Evolutionary conservation across 2,113 vertebrate species (phyloP).

Genomic region (Nannobrachium achirus): DNA sequence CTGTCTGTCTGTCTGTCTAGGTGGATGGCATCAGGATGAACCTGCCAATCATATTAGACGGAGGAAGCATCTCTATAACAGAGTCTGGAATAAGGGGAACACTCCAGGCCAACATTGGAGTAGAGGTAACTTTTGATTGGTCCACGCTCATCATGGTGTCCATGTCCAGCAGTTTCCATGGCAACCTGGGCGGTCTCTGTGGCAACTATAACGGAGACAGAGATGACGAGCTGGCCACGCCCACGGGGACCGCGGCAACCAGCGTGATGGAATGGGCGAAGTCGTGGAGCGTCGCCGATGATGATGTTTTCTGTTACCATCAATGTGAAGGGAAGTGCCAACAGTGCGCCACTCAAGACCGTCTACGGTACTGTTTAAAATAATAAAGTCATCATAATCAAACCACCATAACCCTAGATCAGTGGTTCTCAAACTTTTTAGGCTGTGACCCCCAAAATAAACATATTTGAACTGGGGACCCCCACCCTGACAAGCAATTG

Average conservation of each 20-base stretch:
- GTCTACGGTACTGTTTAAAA: not conserved
- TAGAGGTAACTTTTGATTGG: constrained; percentile 82
- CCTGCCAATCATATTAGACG: constrained; percentile 60
- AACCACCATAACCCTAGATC: too few relatives aligned
- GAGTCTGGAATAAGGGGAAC: constrained; percentile 55
- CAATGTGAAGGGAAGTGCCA: not conserved
- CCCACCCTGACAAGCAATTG: too few relatives aligned
- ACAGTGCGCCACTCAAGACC: not conserved
- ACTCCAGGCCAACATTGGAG: constrained; percentile 72
- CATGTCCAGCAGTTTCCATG: constrained; percentile 78
- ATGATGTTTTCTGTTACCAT: constrained; percentile 65
- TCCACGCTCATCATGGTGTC: constrained; percentile 63
- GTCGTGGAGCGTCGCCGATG: constrained; percentile 71
- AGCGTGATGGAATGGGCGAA: constrained; percentile 68
- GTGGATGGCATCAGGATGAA: constrained; percentile 34
- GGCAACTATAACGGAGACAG: constrained; percentile 79
- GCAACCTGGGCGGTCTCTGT: constrained; percentile 73
- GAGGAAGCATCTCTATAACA: constrained; percentile 39
- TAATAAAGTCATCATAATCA: not conserved
- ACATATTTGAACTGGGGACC: too few relatives aligned
- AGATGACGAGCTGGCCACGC: constrained; percentile 53
- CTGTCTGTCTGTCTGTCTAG: constrained; percentile 12
- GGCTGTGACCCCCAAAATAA: too few relatives aligned
- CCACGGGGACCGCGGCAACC: not conserved
- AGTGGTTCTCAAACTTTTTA: too few relatives aligned